Conservation (phyloP, 2,113 vertebrate species). For the Sinocyclocheilus anshuiensis region DNA sequence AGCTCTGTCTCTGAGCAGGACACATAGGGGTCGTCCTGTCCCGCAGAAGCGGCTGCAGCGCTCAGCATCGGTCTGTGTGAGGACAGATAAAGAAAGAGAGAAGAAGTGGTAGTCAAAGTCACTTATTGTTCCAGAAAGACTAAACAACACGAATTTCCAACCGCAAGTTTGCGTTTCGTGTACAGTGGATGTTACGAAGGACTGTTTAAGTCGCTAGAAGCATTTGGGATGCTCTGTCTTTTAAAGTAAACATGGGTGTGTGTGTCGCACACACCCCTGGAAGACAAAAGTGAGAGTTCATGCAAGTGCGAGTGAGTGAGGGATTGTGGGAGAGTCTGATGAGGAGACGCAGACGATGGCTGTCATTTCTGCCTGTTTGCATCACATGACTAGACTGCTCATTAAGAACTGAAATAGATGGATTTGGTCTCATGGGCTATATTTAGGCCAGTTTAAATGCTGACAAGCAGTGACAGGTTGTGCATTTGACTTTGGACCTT, state of each 20-base stretch:
- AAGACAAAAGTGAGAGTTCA: background rate
- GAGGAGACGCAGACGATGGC: constrained; percentile 37
- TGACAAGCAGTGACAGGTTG: constrained; percentile 37
- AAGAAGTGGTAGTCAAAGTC: background rate
- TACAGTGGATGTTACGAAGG: background rate
- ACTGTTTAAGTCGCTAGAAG: background rate
- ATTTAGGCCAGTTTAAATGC: constrained; percentile 56
- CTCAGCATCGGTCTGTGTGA: constrained; percentile 18
- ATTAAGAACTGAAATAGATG: constrained; percentile 60
- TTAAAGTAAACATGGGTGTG: background rate
- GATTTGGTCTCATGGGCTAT: constrained; percentile 51
- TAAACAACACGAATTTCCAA: background rate
- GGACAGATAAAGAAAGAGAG: constrained; percentile 24
- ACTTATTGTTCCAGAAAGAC: background rate
- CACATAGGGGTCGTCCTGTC: constrained; percentile 43
- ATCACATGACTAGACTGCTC: constrained; percentile 56
- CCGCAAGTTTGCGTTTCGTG: background rate
- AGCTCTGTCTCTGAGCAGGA: constrained; percentile 40
- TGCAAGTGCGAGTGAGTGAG: background rate
- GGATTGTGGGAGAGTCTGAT: constrained; percentile 13
- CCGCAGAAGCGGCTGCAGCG: background rate
- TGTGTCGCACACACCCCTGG: background rate
- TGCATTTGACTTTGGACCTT: constrained; percentile 23
- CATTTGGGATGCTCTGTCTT: background rate
- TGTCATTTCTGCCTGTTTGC: constrained; percentile 44